A percentile compares a stretch with the other conserved stretches of the same genome.
phyloP scores from a whole-genome alignment of 2,888 invertebrate genomes.

The Andrena praecox region DNA sequence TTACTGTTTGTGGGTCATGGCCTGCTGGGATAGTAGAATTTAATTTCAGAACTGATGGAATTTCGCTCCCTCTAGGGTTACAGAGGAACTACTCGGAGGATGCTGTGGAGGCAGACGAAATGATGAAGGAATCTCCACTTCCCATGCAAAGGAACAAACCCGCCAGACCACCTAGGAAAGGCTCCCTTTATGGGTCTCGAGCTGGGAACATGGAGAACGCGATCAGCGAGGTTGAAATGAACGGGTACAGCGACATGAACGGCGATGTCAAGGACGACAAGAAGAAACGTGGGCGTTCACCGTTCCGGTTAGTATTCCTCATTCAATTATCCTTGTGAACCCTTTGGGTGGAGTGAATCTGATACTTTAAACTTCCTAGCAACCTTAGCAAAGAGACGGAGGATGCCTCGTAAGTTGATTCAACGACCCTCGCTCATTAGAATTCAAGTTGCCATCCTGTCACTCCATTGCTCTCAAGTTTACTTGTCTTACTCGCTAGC shows the following conservation, averaged over 20 bases:
- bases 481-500: too few species aligned
- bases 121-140: slow-evolving; percentile 86
- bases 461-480: neutral
- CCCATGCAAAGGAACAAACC: slow-evolving; percentile 86
- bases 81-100: slow-evolving; percentile 95
- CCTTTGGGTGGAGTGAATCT: slow-evolving; percentile 27
- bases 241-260: slow-evolving; percentile 88
- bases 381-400: slow-evolving; percentile 82
- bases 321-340: neutral
- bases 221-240: slow-evolving; percentile 92
- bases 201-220: slow-evolving; percentile 88
- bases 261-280: slow-evolving; percentile 90
- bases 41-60: neutral
- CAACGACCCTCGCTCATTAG: neutral
- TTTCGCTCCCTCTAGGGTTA: slow-evolving; percentile 86
- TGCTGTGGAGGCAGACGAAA: slow-evolving; percentile 90
- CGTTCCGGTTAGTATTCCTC: slow-evolving; percentile 90
- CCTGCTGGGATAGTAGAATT: too few species aligned
- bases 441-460: neutral
- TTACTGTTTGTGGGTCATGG: neutral
- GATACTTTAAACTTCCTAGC: slow-evolving; percentile 70
- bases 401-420: slow-evolving; percentile 79
- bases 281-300: slow-evolving; percentile 94
- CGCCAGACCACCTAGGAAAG: slow-evolving; percentile 91
- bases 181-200: slow-evolving; percentile 86